Base-by-base conservation (phyloP, 1,140 invertebrate species). In the Zaprionus kolodkinae region DNA sequence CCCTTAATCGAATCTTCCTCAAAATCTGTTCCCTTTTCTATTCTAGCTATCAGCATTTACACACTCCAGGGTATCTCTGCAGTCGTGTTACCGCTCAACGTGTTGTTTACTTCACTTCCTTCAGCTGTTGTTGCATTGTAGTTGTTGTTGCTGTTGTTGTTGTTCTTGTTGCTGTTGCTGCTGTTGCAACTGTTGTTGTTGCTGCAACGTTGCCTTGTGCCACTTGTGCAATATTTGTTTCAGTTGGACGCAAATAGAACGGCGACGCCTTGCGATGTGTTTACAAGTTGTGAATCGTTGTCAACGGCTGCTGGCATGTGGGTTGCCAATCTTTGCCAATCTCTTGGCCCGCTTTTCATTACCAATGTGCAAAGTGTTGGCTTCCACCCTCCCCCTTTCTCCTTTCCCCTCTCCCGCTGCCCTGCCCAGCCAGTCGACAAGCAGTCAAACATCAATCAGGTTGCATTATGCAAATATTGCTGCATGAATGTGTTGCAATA, bases 231-330 rank as follows among this genome's bases (percentile, higher is more conserved):
- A 59, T 45, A 60, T 60, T 78, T 76, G 68, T 67, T 73, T 57
- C 63, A 73, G 52, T 66, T 62, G n/a, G n/a, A 40, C 48, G 84
- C 73, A 88, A 88, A 87, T 87, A 80, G 70, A 72, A 54, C 40
- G n/a, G 40, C 79, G 74, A 68, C 77, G 77, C 72, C 80, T 83
- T 67, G 80, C 71, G 77, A 79, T 72, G 77, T 88, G 85, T 88
- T 88, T 88, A 88, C 84, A 88, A 76, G 67, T 84, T 88, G 84
- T 70, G 80, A 84, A 88, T 81, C 78, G 84, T 79, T 83, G 84
- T 84, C 83, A 88, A 72, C 74, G 15, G n/a, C 30, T 54, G 64
- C 63, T 64, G 43, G 21, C n/a, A 38, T 78, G 48, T 79, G 50
- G 56, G 45, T 50, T 38, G 60, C 13, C 55, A 75, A 78, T 79